Percentiles rank a stretch among this genome's conserved stretches.
Evolutionary conservation across 2,888 invertebrate species (phyloP).

Genomic region (Phasia obesa): DNA sequence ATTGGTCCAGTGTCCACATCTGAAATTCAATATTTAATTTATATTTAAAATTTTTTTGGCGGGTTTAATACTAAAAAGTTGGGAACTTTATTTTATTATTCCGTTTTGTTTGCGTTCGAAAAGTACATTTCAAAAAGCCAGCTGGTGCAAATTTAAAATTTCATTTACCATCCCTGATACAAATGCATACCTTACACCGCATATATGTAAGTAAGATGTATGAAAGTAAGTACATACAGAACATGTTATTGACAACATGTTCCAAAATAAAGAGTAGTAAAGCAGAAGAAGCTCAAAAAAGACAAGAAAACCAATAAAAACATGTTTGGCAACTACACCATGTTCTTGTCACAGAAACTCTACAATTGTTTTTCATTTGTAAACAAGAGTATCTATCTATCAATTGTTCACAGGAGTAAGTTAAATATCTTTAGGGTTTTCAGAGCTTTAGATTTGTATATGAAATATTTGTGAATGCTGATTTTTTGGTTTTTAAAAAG

Average conservation of each 20-base stretch:
- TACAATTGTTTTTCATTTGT: conserved; percentile 44
- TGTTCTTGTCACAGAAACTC: conserved; percentile 35
- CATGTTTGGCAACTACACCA: conserved; percentile 2
- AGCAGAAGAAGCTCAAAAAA: conserved; percentile 20
- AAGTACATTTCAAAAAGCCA: too few relatives aligned
- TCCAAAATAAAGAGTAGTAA: conserved; percentile 41
- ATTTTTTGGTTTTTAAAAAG: too few relatives aligned
- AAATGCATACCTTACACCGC: too few relatives aligned
- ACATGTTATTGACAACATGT: conserved; percentile 58
- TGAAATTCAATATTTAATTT: too few relatives aligned
- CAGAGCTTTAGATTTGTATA: not conserved
- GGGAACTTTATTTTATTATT: too few relatives aligned
- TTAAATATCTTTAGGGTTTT: not conserved
- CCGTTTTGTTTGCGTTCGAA: too few relatives aligned
- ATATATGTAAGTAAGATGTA: not conserved
- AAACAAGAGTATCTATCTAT: conserved; percentile 38
- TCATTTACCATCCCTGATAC: too few relatives aligned
- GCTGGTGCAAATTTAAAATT: too few relatives aligned
- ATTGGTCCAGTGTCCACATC: too few relatives aligned
- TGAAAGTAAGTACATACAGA: conserved; percentile 7
- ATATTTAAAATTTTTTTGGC: too few relatives aligned
- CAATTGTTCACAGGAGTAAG: conserved; percentile 6
- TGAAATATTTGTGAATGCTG: not conserved
- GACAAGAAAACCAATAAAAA: conserved; percentile 12
- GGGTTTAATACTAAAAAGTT: too few relatives aligned